Evolutionary conservation across 35 echinoderm and acorn worm genomes (phyloP), one percentile per base, ranked within the genome.

Genomic region (Apostichopus californicus): DNA sequence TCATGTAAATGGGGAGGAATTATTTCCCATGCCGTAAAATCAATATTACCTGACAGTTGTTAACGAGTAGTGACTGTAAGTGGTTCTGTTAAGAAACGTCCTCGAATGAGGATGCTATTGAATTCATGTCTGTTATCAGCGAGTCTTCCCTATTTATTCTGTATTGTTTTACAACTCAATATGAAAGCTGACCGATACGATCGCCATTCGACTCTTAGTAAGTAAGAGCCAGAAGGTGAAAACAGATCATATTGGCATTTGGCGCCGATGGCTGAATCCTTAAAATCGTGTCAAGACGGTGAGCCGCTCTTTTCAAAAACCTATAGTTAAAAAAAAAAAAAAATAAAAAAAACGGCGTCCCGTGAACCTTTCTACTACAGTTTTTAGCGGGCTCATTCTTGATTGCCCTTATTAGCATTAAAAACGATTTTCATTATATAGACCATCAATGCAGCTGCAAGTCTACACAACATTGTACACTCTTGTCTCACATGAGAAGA

Each of bases 1-100:
- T 85, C 81, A 85, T 85, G 55, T 85, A 85, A 85, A 85, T 85
- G 81, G 81, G 81, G 81, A 85, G 81, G 81, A 85, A 85, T 85
- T 85, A 85, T 85, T 63, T 85, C 81, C 81, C 81, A 85, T 85
- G 81, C 81, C 55, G 81, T 85, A 85, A 85, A 85, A 85, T 85
- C 81, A 85, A 85, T 85, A 85, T 85, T 58, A 85, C 81, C 56
- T 85, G 81, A 85, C 81, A 85, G 81, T 85, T 85, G 81, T 85
- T 85, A 85, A 85, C 81, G 81, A 85, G 81, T 85, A 85, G 55
- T 85, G 81, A 85, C 81, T 85, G 55, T 58, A 58, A 85, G 81
- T 85, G 81, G 81, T 58, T 18, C 81, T 85, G 81, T 85, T 56
- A 56, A 85, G 23, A 85, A 85, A 85, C 54, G 55, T 85, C 81